These are phyloP conservation scores for Arctopsyche grandis DNA, from an alignment of 1,140 invertebrate species.

Conservation along the genomic window DNA sequence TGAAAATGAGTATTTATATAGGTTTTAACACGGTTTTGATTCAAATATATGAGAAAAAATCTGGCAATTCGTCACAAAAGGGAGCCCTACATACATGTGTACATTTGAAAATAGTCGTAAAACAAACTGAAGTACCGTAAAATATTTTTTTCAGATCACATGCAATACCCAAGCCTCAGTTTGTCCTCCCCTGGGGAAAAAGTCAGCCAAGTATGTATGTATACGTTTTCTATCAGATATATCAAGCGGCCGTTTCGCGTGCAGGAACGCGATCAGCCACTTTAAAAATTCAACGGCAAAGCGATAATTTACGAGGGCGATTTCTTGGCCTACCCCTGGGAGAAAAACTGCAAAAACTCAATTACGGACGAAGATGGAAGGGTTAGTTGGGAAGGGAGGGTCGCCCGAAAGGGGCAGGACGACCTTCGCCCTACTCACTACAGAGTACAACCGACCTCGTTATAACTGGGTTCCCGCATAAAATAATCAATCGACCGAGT, in stretches of 20 bases:
- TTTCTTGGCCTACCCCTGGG: not conserved
- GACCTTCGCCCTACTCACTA: not conserved
- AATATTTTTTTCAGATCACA: no score
- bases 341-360: constrained; percentile 25
- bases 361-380: not conserved
- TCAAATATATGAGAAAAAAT: no score
- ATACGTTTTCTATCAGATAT: no score
- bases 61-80: no score
- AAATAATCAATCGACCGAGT: not conserved
- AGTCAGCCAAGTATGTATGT: no score
- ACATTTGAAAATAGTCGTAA: no score
- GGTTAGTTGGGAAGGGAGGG: not conserved
- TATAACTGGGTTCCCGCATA: not conserved
- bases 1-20: no score
- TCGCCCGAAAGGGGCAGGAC: not conserved
- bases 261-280: constrained; percentile 18
- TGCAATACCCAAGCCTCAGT: no score
- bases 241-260: not conserved
- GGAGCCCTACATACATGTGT: no score
- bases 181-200: no score
- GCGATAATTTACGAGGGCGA: constrained; percentile 16
- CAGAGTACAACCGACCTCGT: not conserved
- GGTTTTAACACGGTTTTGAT: no score
- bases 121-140: no score
- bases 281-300: constrained; percentile 28